Base-by-base conservation (phyloP, 2,888 invertebrate species). In the Pandemis cinnamomeana region DNA sequence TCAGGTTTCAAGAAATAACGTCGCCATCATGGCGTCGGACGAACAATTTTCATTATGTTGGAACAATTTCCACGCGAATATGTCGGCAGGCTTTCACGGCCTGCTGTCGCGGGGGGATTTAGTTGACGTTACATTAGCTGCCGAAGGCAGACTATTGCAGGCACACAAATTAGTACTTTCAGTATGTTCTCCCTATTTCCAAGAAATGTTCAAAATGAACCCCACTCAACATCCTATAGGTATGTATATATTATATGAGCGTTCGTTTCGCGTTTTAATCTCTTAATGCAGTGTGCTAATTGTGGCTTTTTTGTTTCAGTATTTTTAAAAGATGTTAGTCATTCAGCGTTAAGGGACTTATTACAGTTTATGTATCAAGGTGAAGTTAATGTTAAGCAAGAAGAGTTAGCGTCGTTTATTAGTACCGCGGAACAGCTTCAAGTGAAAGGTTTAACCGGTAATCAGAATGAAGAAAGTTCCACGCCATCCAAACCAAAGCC, bases 51-150 rank as follows among this genome's bases (percentile, higher is more conserved):
- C 96, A 89, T 91, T 96, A 92, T 96, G 96, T 93, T 96, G 96
- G 96, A 96, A 96, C 93, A 96, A 96, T 93, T 96, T 96, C 94
- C 96, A 96, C 92, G 95, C 95, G 79, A 96, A 96, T 85, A 95
- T 96, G 93, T 95, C 96, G 78, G 95, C 96, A 89, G 96, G 96
- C 83, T 96, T 96, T 87, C 96, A 96, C 84, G 96, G 96, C 89
- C 95, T 96, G 87, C 90, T 96, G 89, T 95, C 96, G 86, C 95
- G 96, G 87, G 96, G 96, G 78, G 96, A 96, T 88, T 89, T 96
- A 83, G 96, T 96, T 80, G 96, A 96, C 82, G 96, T 96, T 75
- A 96, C 96, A 51, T 89, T 96, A 84, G 96, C 96, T 83, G 96
- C 96, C 83, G 96, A 96, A 88, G 96, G 96, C 85, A 95, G 96